phyloP scores from a whole-genome alignment of 1,140 invertebrate species.

The Orius insidiosus region DNA sequence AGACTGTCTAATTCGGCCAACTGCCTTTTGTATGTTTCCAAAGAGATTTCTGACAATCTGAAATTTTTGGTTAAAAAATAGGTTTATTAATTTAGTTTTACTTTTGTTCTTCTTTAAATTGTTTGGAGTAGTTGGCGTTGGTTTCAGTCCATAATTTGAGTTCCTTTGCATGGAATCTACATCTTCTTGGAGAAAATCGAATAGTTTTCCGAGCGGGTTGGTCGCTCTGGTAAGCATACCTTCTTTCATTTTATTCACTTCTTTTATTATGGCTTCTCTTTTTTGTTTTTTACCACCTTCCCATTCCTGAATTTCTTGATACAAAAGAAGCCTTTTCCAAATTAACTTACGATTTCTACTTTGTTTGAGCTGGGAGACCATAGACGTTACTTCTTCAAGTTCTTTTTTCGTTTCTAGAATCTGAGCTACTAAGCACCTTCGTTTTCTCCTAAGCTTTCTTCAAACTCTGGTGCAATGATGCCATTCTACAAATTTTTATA shows the following conservation, averaged over 20 bases:
- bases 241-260: constrained; percentile 64
- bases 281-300: constrained; percentile 40
- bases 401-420: constrained; percentile 61
- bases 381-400: constrained; percentile 25
- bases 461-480: background rate
- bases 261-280: constrained; percentile 51
- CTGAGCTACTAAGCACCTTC: constrained; percentile 60
- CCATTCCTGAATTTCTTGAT: constrained; percentile 34
- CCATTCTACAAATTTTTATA: constrained; percentile 6
- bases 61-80: constrained; percentile 19
- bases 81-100: constrained; percentile 31
- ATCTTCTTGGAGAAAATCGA: constrained; percentile 90
- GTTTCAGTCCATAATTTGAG: constrained; percentile 65
- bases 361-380: constrained; percentile 24
- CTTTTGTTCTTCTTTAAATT: constrained; percentile 55
- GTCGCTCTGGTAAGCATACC: constrained; percentile 70
- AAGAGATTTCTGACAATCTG: constrained; percentile 43
- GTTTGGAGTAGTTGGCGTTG: constrained; percentile 46
- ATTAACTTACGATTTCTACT: constrained; percentile 33
- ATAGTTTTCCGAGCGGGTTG: constrained; percentile 74
- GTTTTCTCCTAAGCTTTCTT: constrained; percentile 6
- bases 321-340: too few species aligned
- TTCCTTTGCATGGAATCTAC: constrained; percentile 90
- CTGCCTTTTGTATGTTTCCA: constrained; percentile 50
- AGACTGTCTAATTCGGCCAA: constrained; percentile 44